phyloP scores from a whole-genome alignment of 2,113 vertebrate genomes.

The Muntiacus muntjak region DNA sequence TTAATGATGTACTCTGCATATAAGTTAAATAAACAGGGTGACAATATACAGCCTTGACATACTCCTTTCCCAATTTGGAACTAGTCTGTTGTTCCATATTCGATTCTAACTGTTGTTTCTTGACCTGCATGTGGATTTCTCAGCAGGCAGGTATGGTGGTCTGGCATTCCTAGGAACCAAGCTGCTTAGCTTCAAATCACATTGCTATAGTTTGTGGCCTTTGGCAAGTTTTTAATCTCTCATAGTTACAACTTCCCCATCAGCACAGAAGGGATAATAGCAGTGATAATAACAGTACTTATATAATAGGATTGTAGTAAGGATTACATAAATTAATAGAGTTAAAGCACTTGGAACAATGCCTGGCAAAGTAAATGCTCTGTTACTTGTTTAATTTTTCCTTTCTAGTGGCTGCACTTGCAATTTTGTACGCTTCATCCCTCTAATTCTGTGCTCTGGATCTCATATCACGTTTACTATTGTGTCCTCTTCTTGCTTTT shows the following conservation, averaged over 20 bases:
- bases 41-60: too few relatives aligned
- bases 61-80: too few relatives aligned
- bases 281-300: neutral
- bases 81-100: too few relatives aligned
- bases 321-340: neutral
- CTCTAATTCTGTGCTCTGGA: neutral
- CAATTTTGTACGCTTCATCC: neutral
- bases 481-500: neutral
- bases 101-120: too few relatives aligned
- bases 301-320: neutral
- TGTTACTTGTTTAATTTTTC: neutral
- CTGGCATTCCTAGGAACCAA: neutral
- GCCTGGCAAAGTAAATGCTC: neutral
- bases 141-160: too few relatives aligned
- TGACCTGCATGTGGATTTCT: too few relatives aligned
- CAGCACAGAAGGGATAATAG: neutral
- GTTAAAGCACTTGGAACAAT: neutral
- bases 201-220: neutral
- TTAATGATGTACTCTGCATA: too few relatives aligned
- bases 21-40: too few relatives aligned
- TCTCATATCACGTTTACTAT: neutral
- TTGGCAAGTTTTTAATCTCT: neutral
- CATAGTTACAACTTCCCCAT: neutral
- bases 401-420: neutral
- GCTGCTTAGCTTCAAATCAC: neutral